Conservation (phyloP, 2,888 invertebrate genomes). For the Rotaria macrura region DNA sequence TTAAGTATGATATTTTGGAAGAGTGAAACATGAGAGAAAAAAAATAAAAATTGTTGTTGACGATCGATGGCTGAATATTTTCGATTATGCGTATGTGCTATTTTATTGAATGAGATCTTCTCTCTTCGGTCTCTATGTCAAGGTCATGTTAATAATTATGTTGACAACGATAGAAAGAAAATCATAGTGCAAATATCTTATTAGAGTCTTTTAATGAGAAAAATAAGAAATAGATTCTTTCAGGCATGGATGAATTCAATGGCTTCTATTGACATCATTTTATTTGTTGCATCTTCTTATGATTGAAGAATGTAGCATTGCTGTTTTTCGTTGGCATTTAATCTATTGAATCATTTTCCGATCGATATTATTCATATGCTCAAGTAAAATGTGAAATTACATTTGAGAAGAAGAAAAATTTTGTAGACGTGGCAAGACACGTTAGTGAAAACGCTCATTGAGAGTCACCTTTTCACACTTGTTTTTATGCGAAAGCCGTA, state of each 20-base stretch:
- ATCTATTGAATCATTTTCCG: too few relatives aligned
- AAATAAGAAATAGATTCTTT: neutral
- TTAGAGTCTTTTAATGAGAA: neutral
- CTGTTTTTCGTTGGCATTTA: neutral
- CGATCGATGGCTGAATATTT: neutral
- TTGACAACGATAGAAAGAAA: neutral
- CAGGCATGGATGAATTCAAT: neutral
- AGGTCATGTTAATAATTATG: neutral
- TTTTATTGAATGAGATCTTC: neutral
- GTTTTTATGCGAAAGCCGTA: neutral
- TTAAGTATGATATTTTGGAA: neutral
- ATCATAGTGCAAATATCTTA: neutral
- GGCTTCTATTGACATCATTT: neutral
- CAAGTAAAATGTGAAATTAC: neutral
- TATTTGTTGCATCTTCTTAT: neutral
- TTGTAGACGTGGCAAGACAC: neutral
- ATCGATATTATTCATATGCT: too few relatives aligned
- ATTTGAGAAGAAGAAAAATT: neutral
- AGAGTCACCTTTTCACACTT: neutral
- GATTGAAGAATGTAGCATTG: neutral
- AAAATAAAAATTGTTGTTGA: neutral
- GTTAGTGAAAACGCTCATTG: neutral
- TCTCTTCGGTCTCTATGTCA: neutral
- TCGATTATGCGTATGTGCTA: neutral
- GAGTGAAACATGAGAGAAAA: neutral